phyloP scores from a whole-genome alignment of 2,888 invertebrate genomes.

The Apomyelois bistriatella region DNA sequence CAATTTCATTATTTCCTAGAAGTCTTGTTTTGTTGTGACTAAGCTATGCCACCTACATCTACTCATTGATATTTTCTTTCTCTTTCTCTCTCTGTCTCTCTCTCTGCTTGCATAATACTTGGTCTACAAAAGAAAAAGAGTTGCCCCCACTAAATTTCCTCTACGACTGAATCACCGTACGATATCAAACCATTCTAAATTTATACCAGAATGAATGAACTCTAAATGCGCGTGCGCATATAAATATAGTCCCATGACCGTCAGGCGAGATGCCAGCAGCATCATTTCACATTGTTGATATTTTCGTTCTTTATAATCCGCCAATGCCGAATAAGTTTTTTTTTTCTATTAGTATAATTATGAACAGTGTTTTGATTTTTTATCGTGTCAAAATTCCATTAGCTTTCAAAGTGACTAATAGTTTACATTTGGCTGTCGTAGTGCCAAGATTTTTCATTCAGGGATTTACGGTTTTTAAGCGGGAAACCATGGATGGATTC shows the following conservation, averaged over 20 bases:
- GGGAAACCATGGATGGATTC: no score
- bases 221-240: conserved; percentile 56
- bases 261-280: conserved; percentile 36
- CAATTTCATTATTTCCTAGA: no score
- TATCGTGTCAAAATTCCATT: not conserved
- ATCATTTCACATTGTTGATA: conserved; percentile 17
- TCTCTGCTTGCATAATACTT: no score
- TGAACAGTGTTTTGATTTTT: not conserved
- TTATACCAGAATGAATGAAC: conserved; percentile 69
- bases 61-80: no score
- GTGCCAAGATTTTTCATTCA: not conserved
- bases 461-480: not conserved
- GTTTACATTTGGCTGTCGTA: not conserved
- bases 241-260: conserved; percentile 56
- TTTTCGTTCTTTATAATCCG: conserved; percentile 11
- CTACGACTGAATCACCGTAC: conserved; percentile 31
- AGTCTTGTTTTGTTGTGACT: no score
- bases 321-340: not conserved
- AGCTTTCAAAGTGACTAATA: not conserved
- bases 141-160: not conserved
- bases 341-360: not conserved
- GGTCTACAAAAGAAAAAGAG: no score
- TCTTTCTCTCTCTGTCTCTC: no score
- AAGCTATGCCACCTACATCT: no score
- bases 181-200: conserved; percentile 50